Conservation (phyloP, 2,888 invertebrate species). For the Matsumyia berberina region DNA sequence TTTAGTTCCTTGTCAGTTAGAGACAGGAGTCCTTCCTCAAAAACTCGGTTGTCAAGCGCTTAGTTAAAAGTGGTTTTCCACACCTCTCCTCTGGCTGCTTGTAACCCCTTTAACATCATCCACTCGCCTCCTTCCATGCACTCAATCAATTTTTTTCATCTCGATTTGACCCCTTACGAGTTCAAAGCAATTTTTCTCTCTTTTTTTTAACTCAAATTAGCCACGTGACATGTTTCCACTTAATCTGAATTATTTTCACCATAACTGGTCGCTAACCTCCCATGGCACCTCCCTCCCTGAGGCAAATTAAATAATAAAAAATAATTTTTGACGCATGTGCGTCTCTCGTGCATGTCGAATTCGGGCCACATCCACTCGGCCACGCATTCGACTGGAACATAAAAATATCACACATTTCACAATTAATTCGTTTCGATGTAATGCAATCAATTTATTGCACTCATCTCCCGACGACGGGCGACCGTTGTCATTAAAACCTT, state of each 20-base stretch:
- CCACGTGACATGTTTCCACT: conserved; percentile 32
- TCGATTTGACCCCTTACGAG: neutral
- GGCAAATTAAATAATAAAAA: conserved; percentile 63
- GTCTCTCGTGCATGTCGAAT: conserved; percentile 49
- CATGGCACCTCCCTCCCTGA: neutral
- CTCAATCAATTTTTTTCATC: neutral
- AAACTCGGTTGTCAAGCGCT: no score
- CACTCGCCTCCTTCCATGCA: no score
- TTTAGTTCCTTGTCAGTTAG: no score
- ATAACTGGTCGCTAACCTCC: conserved; percentile 43
- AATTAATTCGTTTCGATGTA: conserved; percentile 70
- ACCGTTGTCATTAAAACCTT: conserved; percentile 58
- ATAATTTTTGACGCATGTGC: conserved; percentile 44
- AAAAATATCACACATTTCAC: conserved; percentile 54
- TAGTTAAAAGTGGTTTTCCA: no score
- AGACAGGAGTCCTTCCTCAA: no score
- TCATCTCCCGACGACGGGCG: conserved; percentile 10
- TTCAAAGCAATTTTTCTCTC: conserved; percentile 1
- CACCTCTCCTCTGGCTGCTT: no score
- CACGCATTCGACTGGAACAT: conserved; percentile 19
- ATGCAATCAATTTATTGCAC: conserved; percentile 73
- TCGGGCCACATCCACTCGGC: conserved; percentile 14
- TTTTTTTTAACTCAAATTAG: neutral
- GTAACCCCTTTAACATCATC: no score
- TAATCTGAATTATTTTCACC: conserved; percentile 59